Conservation (phyloP, 2,113 vertebrate species). For the Cromileptes altivelis region DNA sequence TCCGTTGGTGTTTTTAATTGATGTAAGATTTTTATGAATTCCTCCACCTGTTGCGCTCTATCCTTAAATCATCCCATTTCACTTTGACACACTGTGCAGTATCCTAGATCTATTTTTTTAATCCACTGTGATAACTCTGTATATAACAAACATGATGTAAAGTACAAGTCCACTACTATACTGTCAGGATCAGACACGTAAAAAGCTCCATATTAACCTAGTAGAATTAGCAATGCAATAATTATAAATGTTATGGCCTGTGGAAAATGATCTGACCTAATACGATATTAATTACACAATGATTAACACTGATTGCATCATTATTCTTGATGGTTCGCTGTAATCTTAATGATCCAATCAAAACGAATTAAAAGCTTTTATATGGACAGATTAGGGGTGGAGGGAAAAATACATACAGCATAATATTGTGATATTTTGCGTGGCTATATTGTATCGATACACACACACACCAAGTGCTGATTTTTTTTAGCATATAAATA, state of each 20-base stretch:
- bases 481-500: too few species aligned
- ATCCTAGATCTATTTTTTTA: background rate
- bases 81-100: background rate
- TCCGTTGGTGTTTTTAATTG: background rate
- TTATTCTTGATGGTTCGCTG: background rate
- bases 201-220: background rate
- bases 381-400: background rate
- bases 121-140: background rate
- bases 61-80: background rate
- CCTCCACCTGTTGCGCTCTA: background rate
- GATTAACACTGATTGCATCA: conserved; percentile 5
- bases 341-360: background rate
- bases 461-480: too few species aligned
- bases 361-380: background rate
- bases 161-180: background rate
- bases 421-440: too few species aligned
- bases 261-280: background rate
- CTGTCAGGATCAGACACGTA: background rate
- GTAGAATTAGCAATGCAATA: background rate
- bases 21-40: background rate
- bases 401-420: too few species aligned
- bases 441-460: too few species aligned
- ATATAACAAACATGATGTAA: background rate
- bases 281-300: background rate
- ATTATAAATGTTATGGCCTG: background rate